A percentile compares a stretch with the other conserved stretches of the same genome.
phyloP scores from a whole-genome alignment of 2,797 vertebrate genomes.

The Hoplostethus atlanticus region DNA sequence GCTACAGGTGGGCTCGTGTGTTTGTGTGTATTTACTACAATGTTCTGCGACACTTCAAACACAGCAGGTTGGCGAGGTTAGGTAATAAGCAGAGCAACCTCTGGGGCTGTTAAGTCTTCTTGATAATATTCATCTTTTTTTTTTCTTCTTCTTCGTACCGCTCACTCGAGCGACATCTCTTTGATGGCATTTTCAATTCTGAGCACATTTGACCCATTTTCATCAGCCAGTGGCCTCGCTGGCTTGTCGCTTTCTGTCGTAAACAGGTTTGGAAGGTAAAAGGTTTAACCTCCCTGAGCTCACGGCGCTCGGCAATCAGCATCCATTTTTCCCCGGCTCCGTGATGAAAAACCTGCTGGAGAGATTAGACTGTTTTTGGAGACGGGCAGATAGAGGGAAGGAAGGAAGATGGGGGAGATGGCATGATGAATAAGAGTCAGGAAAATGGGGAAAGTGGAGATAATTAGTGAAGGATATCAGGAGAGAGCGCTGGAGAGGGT shows the following conservation, averaged over 20 bases:
- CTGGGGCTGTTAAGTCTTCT: constrained; percentile 19
- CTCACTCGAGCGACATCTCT: constrained; percentile 16
- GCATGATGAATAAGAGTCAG: constrained; percentile 41
- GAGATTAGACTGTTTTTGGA: constrained; percentile 49
- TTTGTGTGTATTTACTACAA: background rate
- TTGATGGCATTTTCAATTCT: constrained; percentile 34
- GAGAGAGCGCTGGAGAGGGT: constrained; percentile 6
- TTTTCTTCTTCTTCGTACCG: background rate
- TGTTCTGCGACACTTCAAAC: constrained; percentile 13
- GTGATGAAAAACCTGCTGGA: constrained; percentile 52
- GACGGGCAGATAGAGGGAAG: constrained; percentile 22
- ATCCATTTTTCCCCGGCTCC: constrained; percentile 40
- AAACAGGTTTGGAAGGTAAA: constrained; percentile 52
- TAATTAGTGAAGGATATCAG: constrained; percentile 52
- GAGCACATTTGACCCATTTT: constrained; percentile 36
- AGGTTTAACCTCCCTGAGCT: constrained; percentile 45
- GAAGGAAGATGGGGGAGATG: background rate
- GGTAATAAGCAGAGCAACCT: constrained; percentile 15
- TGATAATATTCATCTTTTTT: constrained; percentile 3
- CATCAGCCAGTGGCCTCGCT: constrained; percentile 33
- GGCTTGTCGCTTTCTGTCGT: constrained; percentile 30
- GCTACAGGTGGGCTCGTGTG: constrained; percentile 26
- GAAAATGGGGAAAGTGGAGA: constrained; percentile 41
- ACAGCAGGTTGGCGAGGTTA: constrained; percentile 4
- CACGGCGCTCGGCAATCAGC: constrained; percentile 39